Conservation (phyloP, 2,888 invertebrate genomes). For the Acanthosepion pharaonis region DNA sequence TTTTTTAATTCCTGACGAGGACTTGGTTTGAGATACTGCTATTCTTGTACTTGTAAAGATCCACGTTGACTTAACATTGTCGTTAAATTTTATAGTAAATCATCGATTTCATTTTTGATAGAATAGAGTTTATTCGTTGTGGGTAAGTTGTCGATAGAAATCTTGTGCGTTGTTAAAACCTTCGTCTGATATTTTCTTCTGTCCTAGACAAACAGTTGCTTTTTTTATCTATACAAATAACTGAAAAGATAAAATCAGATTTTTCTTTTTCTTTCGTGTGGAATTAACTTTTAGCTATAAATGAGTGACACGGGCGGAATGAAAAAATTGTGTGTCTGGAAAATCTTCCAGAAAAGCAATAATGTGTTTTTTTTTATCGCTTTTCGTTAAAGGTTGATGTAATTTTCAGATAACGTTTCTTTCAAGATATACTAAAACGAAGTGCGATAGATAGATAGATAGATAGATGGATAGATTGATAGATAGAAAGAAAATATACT, state of each 20-base stretch:
- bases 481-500: not conserved
- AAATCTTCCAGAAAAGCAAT: not conserved
- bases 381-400: not conserved
- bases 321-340: not conserved
- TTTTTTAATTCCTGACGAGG: no score
- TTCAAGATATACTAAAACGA: not conserved
- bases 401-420: not conserved
- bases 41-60: no score
- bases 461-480: not conserved
- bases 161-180: no score
- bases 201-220: no score
- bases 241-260: not conserved
- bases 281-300: not conserved
- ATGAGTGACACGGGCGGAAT: not conserved
- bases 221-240: not conserved
- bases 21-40: no score
- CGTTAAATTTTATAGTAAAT: no score
- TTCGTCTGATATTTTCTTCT: no score
- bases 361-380: not conserved
- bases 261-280: not conserved
- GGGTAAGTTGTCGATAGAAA: no score
- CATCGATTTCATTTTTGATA: no score
- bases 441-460: not conserved
- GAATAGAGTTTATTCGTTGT: no score
- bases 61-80: no score